Base-by-base conservation (phyloP, 2,797 vertebrate species). In the Lutjanus campechanus region DNA sequence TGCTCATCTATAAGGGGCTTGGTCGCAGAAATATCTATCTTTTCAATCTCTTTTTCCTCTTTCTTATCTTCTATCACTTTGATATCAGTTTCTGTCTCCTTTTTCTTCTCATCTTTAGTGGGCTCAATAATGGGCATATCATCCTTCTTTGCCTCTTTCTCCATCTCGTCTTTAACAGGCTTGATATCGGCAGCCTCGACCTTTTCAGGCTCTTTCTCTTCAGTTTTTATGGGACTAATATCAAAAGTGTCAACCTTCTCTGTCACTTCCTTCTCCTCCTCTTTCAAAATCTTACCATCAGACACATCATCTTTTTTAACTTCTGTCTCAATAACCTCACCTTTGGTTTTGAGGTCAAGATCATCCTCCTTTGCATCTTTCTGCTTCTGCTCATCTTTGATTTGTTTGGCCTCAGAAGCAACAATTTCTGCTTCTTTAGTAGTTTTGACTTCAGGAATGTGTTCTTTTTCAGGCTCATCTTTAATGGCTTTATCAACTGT, bases 321-420 rank as follows among this genome's bases (percentile, higher is more conserved):
- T 11, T 81, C 76, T 10, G 44, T 79, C 22, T 87, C 84, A 11
- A 55, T 73, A 16, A 66, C 44, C 17, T 88, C 83, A 69, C 19
- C 68, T 75, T 79, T 81, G 20, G 77, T 59, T 87, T 93, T 93
- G 46, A 88, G 88, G 63, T 95, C 95, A 76, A 78, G 87, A 11
- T 91, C 91, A 5, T 93, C 91, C 70, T 75, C 55, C 77, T 40
- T 81, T 69, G 25, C 43, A n/a, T 79, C 80, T 73, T 73, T 81
- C 47, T 54, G 74, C 29, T 59, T 65, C 47, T 67, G 65, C 20
- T 92, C 89, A 40, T 87, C 63, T 84, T 73, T 77, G 22, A 81
- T 58, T 72, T 66, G 50, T 73, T 74, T 72, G 17, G 29, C 36
- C 40, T 87, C 77, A 43, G 84, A 63, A n/a, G 50, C 12, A 67